Base-by-base conservation (phyloP, 1,140 invertebrate species). In the Neodiprion lecontei region DNA sequence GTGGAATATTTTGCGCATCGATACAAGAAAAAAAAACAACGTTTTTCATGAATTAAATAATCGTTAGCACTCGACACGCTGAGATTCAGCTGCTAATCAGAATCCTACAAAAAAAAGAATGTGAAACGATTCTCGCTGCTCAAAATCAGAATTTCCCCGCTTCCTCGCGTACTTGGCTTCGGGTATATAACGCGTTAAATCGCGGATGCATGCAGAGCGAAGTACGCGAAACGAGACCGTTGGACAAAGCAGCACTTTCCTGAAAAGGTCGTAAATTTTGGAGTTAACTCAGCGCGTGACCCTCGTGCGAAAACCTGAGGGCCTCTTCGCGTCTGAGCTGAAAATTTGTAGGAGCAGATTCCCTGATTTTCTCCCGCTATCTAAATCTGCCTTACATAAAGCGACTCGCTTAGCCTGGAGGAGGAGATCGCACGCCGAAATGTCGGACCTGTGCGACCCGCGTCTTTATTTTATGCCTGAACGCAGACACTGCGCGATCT, bases 371-470 rank as follows among this genome's bases (percentile, higher is more conserved):
- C 28, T 40, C 28, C 28, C 28, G 77, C 77, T 82, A 81, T 81
- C 81, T 80, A 72, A 78, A 82, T 81, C 80, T 83, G 74, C 21
- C 71, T 78, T 14, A 17, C 74, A 78, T 74, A 75, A 79, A 76
- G 11, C 23, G 14, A 71, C 73, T 74, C 69, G 50, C 50, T 21
- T 21, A 21, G 17, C 10, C 10, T 14, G 10, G n/a, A 1, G 50
- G 50, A 10, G 50, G 10, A 53, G 78, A 86, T 85, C 84, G 76
- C 83, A 85, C 84, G 82, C 84, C 84, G 77, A 86, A 84, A 85
- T 79, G 84, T 82, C 84, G 83, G 80, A 76, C 80, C 79, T 79
- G 79, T 40, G 17, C 82, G 83, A 86, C 83, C 83, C 47, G 7
- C 17, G 75, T 74, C 76, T 79, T 74, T 83, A 81, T 83, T 82